A percentile compares a stretch with the other conserved stretches of the same genome.
These are phyloP conservation scores for Neostethus bicornis DNA, from an alignment of 2,797 vertebrate species.

Conservation along the genomic window DNA sequence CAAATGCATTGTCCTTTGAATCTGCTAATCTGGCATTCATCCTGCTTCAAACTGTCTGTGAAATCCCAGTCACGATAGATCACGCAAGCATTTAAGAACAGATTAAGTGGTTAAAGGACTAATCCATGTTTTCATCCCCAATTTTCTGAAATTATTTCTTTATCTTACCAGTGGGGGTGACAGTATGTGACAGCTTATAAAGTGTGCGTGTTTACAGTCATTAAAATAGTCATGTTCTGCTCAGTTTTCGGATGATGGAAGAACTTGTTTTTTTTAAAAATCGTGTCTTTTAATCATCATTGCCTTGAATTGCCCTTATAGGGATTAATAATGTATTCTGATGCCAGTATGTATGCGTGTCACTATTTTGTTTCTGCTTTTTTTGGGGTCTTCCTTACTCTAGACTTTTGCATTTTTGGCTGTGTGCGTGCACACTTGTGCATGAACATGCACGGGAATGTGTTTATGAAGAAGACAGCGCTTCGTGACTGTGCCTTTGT, in stretches of 20 bases:
- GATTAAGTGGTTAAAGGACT: conserved; percentile 67
- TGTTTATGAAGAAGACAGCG: conserved; percentile 5
- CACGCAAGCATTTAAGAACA: conserved; percentile 68
- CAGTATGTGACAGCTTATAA: conserved; percentile 26
- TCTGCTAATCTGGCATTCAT: conserved; percentile 44
- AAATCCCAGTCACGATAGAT: conserved; percentile 60
- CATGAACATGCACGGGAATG: not conserved
- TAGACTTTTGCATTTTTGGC: not conserved
- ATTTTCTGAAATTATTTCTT: conserved; percentile 64
- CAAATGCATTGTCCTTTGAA: conserved; percentile 45
- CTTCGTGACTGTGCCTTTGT: conserved; percentile 66
- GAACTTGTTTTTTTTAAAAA: conserved; percentile 30
- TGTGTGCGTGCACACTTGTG: conserved; percentile 5
- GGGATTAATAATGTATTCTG: no score
- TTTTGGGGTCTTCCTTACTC: conserved; percentile 1
- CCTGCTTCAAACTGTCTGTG: conserved; percentile 24
- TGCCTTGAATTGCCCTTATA: no score
- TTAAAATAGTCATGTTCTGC: conserved; percentile 50
- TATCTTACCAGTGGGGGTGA: conserved; percentile 30
- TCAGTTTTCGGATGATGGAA: conserved; percentile 41
- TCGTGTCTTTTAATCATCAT: no score
- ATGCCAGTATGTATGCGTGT: conserved; percentile 28
- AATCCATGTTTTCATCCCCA: conserved; percentile 49
- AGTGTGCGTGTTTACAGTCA: conserved; percentile 7
- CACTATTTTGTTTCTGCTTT: conserved; percentile 11